Evolutionary conservation across 1,140 invertebrate genomes (phyloP).

Genomic region (Drosophila guanche): DNA sequence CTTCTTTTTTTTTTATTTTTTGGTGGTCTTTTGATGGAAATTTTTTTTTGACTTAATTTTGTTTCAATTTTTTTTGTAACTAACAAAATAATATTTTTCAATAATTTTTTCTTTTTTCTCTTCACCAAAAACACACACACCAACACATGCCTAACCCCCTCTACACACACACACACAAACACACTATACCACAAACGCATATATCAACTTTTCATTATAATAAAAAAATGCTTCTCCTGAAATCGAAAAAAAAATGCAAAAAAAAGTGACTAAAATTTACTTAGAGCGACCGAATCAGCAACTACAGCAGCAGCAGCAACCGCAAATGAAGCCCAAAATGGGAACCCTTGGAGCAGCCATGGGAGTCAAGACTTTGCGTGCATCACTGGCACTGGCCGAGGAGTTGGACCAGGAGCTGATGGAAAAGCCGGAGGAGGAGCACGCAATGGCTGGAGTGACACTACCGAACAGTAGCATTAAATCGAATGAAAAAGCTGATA

Average conservation of each 20-base stretch:
- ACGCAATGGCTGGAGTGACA: neutral
- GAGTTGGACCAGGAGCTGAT: conserved; percentile 61
- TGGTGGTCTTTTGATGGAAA: conserved; percentile 23
- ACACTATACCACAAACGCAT: conserved; percentile 53
- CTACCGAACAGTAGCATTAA: conserved; percentile 1
- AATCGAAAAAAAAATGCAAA: conserved; percentile 30
- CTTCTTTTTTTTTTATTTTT: conserved; percentile 2
- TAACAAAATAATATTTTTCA: conserved; percentile 63
- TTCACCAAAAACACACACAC: conserved; percentile 33
- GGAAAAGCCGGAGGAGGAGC: conserved; percentile 7
- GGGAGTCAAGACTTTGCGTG: conserved; percentile 46
- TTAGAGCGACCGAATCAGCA: conserved; percentile 60
- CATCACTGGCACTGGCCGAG: conserved; percentile 65
- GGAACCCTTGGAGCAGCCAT: conserved; percentile 43
- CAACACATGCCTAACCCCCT: conserved; percentile 7
- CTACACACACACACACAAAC: conserved; percentile 36
- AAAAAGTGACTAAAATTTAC: conserved; percentile 76
- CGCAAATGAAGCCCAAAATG: conserved; percentile 41
- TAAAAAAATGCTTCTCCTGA: conserved; percentile 25
- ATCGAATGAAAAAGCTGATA: conserved; percentile 76
- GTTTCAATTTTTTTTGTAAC: conserved; percentile 47
- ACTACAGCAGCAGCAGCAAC: conserved; percentile 26
- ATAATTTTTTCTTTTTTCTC: conserved; percentile 75
- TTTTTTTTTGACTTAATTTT: conserved; percentile 11
- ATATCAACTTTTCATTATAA: conserved; percentile 32